Percentiles rank a stretch among this genome's conserved stretches.
These are phyloP conservation scores for Vulpes ferrilata DNA, from an alignment of 2,113 vertebrate genomes.

Conservation along the genomic window DNA sequence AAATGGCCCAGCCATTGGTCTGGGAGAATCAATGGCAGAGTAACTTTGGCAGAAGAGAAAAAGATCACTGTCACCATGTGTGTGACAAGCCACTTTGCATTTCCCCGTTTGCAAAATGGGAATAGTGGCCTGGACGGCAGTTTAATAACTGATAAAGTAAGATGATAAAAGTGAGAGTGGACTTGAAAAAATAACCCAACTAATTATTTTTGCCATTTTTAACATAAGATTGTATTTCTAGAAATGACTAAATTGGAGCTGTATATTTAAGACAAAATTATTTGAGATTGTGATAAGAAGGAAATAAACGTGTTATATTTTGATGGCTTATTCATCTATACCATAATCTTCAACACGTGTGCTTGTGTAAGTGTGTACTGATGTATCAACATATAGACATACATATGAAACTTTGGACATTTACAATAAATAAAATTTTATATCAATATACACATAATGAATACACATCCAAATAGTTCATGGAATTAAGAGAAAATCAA, in stretches of 20 bases:
- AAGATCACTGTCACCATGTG: not conserved
- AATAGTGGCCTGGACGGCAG: not conserved
- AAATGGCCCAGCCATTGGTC: not conserved
- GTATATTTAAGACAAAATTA: slow-evolving; percentile 41
- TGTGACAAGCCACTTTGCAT: not conserved
- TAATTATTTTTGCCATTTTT: not conserved
- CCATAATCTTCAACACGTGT: not conserved
- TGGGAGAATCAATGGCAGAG: not conserved
- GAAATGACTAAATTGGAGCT: not conserved
- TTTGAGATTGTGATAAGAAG: not conserved
- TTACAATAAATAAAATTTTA: not conserved
- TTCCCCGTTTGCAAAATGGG: not conserved
- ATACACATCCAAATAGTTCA: not conserved
- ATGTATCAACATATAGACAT: not conserved
- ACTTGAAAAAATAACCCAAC: not conserved
- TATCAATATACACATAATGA: not conserved
- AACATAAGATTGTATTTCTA: not conserved
- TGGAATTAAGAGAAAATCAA: slow-evolving; percentile 26
- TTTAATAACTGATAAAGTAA: not conserved
- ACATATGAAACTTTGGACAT: not conserved
- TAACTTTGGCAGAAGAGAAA: not conserved
- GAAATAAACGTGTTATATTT: not conserved
- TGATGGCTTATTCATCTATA: not conserved
- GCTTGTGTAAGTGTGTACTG: not conserved
- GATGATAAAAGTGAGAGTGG: not conserved